phyloP scores from a whole-genome alignment of 2,113 vertebrate genomes.

The Pluvianellus socialis region DNA sequence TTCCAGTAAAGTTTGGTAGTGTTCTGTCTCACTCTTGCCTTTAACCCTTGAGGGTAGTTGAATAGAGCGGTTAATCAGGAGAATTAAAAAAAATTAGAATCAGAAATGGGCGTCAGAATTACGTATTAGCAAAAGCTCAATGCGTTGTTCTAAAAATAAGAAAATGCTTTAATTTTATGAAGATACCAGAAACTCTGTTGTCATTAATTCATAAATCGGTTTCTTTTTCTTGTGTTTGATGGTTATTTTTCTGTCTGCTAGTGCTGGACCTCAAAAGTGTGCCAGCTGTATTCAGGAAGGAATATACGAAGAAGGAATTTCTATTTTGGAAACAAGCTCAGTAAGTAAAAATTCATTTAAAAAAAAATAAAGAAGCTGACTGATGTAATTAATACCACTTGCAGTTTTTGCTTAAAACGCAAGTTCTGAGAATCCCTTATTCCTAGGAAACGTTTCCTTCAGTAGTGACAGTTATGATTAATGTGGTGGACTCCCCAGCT shows the following conservation, averaged over 20 bases:
- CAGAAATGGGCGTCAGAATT: neutral
- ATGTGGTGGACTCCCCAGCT: neutral
- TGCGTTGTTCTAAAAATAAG: neutral
- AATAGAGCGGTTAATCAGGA: neutral
- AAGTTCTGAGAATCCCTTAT: neutral
- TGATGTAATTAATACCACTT: neutral
- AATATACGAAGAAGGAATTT: conserved; percentile 88
- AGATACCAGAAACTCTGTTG: neutral
- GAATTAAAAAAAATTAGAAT: neutral
- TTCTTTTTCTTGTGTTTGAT: neutral
- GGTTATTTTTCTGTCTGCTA: conserved; percentile 27
- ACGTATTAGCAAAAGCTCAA: neutral
- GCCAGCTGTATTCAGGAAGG: conserved; percentile 89
- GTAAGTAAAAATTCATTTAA: conserved; percentile 72
- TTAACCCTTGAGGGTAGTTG: neutral
- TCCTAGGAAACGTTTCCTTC: neutral
- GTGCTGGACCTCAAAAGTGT: conserved; percentile 89
- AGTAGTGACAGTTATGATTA: neutral
- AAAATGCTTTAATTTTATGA: neutral
- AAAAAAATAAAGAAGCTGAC: neutral
- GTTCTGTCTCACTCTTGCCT: neutral
- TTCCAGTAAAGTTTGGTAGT: neutral
- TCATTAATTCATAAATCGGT: neutral
- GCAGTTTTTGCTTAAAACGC: neutral
- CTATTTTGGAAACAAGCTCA: conserved; percentile 85